Percentiles rank a stretch among this genome's conserved stretches.
Evolutionary conservation across 2,888 invertebrate species (phyloP).

Genomic region (Steinernema carpocapsae): DNA sequence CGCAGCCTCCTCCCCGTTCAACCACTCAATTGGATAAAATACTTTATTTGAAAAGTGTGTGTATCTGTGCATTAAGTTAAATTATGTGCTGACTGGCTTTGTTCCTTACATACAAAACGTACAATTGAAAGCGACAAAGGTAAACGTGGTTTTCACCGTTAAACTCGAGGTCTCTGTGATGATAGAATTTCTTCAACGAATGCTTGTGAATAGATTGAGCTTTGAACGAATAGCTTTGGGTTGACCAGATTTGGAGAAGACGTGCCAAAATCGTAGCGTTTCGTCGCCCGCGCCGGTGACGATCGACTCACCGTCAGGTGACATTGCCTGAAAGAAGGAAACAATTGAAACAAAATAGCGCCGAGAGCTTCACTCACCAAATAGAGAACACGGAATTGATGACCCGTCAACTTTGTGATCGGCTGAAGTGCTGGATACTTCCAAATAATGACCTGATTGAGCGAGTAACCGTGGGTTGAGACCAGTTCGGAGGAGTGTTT

Average conservation of each 20-base stretch:
- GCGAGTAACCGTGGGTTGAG: conserved; percentile 96
- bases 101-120: conserved; percentile 1
- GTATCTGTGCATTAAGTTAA: not conserved
- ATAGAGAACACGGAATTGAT: conserved; percentile 92
- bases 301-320: conserved; percentile 96
- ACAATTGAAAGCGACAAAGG: conserved; percentile 13
- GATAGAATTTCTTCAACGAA: conserved; percentile 40
- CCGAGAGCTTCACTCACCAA: conserved; percentile 73
- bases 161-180: not conserved
- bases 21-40: not conserved
- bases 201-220: conserved; percentile 44
- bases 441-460: conserved; percentile 98
- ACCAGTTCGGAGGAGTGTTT: conserved; percentile 95
- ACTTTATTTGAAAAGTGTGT: not conserved
- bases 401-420: conserved; percentile 94
- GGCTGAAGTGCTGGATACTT: conserved; percentile 95
- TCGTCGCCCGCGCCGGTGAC: conserved; percentile 99
- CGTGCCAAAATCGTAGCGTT: conserved; percentile 83
- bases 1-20: too few relatives aligned
- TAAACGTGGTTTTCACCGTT: not conserved
- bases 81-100: conserved; percentile 22
- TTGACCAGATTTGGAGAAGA: conserved; percentile 53
- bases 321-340: conserved; percentile 76
- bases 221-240: conserved; percentile 49
- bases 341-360: not conserved